Evolutionary conservation across 2,797 vertebrate genomes (phyloP).

Genomic region (Premnoplex brunnescens): DNA sequence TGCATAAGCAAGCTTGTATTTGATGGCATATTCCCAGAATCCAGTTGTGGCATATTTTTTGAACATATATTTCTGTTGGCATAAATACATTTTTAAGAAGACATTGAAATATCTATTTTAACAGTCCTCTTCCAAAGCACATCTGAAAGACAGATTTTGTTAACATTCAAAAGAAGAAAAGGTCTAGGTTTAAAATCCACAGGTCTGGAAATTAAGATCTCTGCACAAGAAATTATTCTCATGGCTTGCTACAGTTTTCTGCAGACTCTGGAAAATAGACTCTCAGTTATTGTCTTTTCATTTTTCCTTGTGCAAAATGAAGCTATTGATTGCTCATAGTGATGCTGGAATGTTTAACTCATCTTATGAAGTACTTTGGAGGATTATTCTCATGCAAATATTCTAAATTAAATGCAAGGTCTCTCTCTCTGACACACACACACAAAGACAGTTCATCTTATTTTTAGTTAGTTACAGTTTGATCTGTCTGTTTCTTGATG

Average conservation of each 20-base stretch:
- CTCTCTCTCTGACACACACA: accelerated
- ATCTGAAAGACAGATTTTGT: not conserved
- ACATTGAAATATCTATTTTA: not conserved
- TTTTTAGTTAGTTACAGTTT: not conserved
- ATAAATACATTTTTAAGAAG: not conserved
- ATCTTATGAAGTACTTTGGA: not conserved
- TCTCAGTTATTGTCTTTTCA: not conserved
- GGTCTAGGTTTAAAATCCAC: not conserved
- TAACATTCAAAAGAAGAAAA: not conserved
- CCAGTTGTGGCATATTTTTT: not conserved
- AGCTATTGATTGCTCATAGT: not conserved
- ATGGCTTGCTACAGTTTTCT: not conserved
- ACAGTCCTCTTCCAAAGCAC: not conserved
- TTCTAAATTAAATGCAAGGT: not conserved
- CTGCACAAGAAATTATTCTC: not conserved
- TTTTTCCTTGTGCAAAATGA: not conserved
- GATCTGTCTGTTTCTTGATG: not conserved
- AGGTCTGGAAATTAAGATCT: not conserved
- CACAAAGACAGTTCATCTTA: not conserved
- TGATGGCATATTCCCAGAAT: not conserved
- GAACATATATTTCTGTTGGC: not conserved
- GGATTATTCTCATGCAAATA: not conserved
- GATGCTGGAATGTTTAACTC: not conserved
- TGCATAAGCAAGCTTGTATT: not conserved
- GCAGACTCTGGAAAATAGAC: not conserved